These are phyloP conservation scores for Magallana nippona DNA, from an alignment of 2,888 invertebrate genomes.

Conservation along the genomic window DNA sequence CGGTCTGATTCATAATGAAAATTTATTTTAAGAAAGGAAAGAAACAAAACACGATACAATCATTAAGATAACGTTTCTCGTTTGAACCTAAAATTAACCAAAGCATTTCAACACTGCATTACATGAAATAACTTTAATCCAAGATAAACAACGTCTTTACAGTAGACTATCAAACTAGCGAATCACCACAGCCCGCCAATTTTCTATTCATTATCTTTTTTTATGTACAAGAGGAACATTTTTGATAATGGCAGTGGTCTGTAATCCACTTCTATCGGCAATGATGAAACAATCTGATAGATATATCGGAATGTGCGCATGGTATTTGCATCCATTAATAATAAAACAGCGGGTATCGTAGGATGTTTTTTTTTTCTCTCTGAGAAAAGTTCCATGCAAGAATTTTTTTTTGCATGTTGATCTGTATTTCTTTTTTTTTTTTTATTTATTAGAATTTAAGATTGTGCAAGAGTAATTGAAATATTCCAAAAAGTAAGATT, in stretches of 20 bases:
- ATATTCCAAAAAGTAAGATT: no score
- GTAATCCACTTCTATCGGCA: conserved; percentile 12
- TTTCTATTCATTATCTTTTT: conserved; percentile 22
- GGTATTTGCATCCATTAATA: conserved; percentile 12
- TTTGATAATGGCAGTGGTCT: conserved; percentile 1
- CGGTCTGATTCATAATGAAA: background rate
- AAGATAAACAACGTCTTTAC: background rate
- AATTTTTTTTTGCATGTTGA: no score
- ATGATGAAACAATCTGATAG: conserved; percentile 24
- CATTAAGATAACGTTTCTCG: conserved; percentile 7
- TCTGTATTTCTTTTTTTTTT: no score
- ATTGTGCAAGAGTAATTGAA: no score
- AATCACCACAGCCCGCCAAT: conserved; percentile 2
- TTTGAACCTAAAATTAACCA: background rate
- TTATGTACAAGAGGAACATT: background rate
- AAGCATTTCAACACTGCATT: background rate
- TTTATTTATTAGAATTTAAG: no score
- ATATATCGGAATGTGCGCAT: background rate
- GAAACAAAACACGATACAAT: background rate
- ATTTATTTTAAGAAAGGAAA: background rate
- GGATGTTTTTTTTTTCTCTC: background rate
- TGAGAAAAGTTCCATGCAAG: no score
- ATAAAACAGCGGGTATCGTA: background rate
- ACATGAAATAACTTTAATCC: conserved; percentile 25
- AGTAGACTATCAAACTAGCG: background rate